Percentiles rank a stretch among this genome's conserved stretches.
Conservation (phyloP, 2,888 invertebrate species). For the Lordiphosa andalusiaca region DNA sequence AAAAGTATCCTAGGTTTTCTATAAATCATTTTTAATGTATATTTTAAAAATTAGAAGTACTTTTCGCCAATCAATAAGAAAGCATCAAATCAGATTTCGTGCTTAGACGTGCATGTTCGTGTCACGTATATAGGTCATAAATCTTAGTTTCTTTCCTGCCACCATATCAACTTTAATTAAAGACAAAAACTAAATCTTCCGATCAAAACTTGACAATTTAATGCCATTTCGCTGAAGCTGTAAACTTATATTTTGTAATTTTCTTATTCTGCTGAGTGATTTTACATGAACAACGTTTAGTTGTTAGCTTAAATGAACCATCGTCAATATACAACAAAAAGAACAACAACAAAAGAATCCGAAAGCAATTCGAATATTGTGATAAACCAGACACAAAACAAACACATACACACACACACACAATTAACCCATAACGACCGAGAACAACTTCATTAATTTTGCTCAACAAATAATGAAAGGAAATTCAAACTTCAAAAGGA, state of each 20-base stretch:
- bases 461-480: constrained; percentile 71
- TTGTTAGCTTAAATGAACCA: constrained; percentile 31
- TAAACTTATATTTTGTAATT: neutral
- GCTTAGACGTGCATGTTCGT: too few species aligned
- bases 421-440: constrained; percentile 14
- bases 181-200: too few species aligned
- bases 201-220: too few species aligned
- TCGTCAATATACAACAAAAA: constrained; percentile 24
- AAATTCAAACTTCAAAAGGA: constrained; percentile 38
- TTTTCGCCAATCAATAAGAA: too few species aligned
- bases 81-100: too few species aligned
- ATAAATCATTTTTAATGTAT: too few species aligned
- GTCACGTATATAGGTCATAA: too few species aligned
- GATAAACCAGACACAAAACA: constrained; percentile 41
- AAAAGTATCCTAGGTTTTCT: too few species aligned
- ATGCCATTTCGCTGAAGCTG: too few species aligned
- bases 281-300: constrained; percentile 7
- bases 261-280: constrained; percentile 21
- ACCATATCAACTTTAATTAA: too few species aligned
- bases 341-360: constrained; percentile 25
- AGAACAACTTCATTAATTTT: constrained; percentile 64
- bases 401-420: constrained; percentile 7
- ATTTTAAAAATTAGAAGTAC: too few species aligned
- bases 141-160: too few species aligned
- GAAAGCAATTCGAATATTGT: constrained; percentile 66